Evolutionary conservation across 2,113 vertebrate genomes (phyloP), one percentile per base, ranked within the genome.

Genomic region (Scatophagus argus): DNA sequence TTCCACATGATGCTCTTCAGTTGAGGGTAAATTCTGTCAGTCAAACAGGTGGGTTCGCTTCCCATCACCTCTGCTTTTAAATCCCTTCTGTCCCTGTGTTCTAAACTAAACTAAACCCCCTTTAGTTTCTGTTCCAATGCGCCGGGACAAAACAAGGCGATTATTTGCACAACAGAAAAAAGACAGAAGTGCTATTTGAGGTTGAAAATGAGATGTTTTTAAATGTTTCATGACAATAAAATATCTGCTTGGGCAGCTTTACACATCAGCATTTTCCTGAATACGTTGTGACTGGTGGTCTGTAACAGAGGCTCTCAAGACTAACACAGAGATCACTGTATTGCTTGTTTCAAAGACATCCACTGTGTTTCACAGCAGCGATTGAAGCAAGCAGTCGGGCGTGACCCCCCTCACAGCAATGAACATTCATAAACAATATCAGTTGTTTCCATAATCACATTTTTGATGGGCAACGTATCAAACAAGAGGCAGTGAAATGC

Each of bases 401-500:
- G 51, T 38, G 61, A 75, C 32, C 55, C 54, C 54, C 21, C 81
- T 46, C 66, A 66, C 61, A 87, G 41, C 58, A 34, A 83, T 51
- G n/a, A 46, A 81, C 59, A 59, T 47, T 52, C 65, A 68, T 34
- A 51, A 68, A 79, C 47, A 63, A 79, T 58, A 51, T 85, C 64
- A 39, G 68, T 38, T 38, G 9, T 68, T 79, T 76, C 56, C 49
- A 61, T 52, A 32, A 77, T 87, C 81, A 87, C 87, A 84, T 90
- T 82, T 74, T 70, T 25, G 41, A 89, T 66, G 85, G 82, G 82
- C 69, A 74, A 77, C 71, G 60, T 79, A 55, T 76, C 61, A 39
- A 81, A 80, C 56, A 73, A 34, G 74, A 86, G 82, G 84, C 87
- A 86, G 79, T 86, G 79, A 88, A 85, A 83, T 76, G 75, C 82